Percentiles rank a stretch among this genome's conserved stretches.
Evolutionary conservation across 2,888 invertebrate genomes (phyloP).

Genomic region (Marasmarcha lunaedactyla): DNA sequence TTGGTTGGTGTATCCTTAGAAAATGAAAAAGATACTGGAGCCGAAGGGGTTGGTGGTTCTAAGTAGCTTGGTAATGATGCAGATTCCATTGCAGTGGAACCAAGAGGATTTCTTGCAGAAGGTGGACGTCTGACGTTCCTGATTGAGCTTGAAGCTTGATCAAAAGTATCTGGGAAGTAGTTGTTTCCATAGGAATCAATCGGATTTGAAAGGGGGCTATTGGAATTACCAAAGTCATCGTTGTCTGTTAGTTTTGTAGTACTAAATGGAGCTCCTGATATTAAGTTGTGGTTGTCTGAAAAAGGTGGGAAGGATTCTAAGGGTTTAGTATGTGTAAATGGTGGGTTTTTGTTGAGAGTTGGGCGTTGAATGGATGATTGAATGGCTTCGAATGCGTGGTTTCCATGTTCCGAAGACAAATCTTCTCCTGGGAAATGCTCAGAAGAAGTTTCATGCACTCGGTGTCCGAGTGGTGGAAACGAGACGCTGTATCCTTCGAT

Average conservation of each 20-base stretch:
- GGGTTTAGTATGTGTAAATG: conserved; percentile 39
- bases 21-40: conserved; percentile 40
- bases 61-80: conserved; percentile 55
- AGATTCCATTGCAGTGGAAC: conserved; percentile 30
- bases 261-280: conserved; percentile 40
- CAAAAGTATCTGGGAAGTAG: conserved; percentile 54
- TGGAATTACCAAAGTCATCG: conserved; percentile 28
- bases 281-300: conserved; percentile 41
- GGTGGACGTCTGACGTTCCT: conserved; percentile 47
- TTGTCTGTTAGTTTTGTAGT: conserved; percentile 35
- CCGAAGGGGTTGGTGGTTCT: conserved; percentile 57
- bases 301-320: conserved; percentile 39
- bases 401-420: conserved; percentile 53
- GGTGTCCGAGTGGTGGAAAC: conserved; percentile 72
- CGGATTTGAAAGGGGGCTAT: conserved; percentile 28
- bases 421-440: conserved; percentile 72
- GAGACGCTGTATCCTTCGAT: conserved; percentile 80
- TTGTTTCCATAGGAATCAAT: conserved; percentile 56
- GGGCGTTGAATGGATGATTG: conserved; percentile 48
- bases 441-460: conserved; percentile 57
- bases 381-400: conserved; percentile 56
- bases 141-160: conserved; percentile 43
- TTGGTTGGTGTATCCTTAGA: conserved; percentile 40
- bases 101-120: conserved; percentile 28
- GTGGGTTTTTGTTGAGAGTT: conserved; percentile 35